Conservation (phyloP, 1,140 invertebrate genomes). For the Drosophila sturtevanti region DNA sequence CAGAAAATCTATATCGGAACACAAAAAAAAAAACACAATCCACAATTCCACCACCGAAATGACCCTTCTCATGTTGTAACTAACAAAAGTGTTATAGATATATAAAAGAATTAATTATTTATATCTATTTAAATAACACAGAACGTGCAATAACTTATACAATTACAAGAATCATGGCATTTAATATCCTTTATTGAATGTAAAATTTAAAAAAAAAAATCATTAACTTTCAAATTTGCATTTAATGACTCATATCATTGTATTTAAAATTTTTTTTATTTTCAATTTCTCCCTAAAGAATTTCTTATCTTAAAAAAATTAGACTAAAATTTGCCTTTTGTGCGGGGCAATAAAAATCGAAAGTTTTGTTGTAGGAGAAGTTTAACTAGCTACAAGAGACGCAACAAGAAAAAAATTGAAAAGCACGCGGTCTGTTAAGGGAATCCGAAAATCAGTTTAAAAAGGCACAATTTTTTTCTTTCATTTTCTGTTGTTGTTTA, state of each 20-base stretch:
- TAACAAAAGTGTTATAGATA: no score
- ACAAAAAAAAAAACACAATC: no score
- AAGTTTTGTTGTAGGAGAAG: slow-evolving; percentile 45
- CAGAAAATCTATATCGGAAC: no score
- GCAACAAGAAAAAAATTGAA: slow-evolving; percentile 23
- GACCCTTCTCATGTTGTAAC: no score
- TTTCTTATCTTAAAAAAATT: neutral
- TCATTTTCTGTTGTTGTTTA: slow-evolving; percentile 7
- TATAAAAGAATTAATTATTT: no score
- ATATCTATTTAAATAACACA: no score
- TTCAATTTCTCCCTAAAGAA: neutral
- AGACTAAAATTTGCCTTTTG: neutral
- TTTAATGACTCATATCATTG: neutral
- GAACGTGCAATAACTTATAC: no score
- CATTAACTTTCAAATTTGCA: no score
- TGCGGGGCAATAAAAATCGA: slow-evolving; percentile 30
- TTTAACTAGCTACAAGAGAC: slow-evolving; percentile 50
- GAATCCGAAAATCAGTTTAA: slow-evolving; percentile 53
- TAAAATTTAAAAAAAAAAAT: no score
- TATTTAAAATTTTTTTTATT: neutral
- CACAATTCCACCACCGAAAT: no score
- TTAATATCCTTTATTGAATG: no score
- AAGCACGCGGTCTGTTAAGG: slow-evolving; percentile 29
- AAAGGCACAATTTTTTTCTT: slow-evolving; percentile 46
- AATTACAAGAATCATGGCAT: no score